phyloP scores from a whole-genome alignment of 2,113 vertebrate genomes.

The Isichthys henryi region DNA sequence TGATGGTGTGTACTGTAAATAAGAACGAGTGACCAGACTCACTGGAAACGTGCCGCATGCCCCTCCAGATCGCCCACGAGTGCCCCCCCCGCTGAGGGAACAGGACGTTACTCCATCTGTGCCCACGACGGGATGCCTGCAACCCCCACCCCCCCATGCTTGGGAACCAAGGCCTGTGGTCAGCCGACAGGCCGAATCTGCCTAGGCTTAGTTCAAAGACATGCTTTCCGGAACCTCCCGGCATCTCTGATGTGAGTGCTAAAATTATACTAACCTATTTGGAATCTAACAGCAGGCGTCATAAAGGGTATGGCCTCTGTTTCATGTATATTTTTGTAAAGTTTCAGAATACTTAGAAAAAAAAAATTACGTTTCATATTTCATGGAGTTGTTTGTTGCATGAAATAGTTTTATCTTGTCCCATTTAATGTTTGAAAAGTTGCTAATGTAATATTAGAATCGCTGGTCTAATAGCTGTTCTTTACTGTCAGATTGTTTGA shows the following conservation, averaged over 20 bases:
- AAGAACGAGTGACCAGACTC: neutral
- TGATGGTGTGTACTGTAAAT: neutral
- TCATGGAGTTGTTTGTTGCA: neutral
- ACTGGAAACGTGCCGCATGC: neutral
- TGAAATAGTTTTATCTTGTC: neutral
- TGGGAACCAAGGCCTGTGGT: neutral
- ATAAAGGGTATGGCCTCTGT: neutral
- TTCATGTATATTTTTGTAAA: neutral
- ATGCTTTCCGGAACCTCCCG: neutral
- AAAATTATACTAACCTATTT: neutral
- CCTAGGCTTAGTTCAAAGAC: neutral
- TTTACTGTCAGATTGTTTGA: neutral
- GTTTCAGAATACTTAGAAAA: neutral
- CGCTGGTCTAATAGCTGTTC: neutral
- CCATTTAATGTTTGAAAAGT: neutral
- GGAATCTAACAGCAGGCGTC: neutral
- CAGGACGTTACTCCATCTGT: neutral
- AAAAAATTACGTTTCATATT: neutral
- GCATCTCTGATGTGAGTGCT: neutral
- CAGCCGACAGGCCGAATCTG: neutral
- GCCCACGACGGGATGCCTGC: neutral
- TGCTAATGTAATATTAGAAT: neutral
- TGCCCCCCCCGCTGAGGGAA: neutral
- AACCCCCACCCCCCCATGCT: neutral
- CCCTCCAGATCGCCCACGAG: neutral